phyloP scores from a whole-genome alignment of 1,140 invertebrate genomes.

The Heliconius eleuchia region DNA sequence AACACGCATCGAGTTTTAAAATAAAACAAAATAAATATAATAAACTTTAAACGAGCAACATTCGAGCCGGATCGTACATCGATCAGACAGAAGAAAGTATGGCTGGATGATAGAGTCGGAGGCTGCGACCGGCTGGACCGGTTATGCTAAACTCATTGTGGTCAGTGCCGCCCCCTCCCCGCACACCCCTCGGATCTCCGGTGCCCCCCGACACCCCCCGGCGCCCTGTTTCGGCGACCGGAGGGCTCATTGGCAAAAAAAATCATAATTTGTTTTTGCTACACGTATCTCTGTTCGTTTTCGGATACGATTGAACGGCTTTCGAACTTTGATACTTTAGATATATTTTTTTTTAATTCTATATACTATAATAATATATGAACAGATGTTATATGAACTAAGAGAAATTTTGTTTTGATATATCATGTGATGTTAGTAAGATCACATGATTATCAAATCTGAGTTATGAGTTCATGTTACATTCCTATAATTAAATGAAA shows the following conservation, averaged over 20 bases:
- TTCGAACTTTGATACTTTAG: not conserved
- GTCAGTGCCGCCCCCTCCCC: slow-evolving; percentile 52
- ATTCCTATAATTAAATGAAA: too few species aligned
- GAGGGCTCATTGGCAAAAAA: slow-evolving; percentile 45
- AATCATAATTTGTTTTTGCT: not conserved
- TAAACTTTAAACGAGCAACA: slow-evolving; percentile 15
- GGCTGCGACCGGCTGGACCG: slow-evolving; percentile 67
- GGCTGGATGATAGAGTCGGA: slow-evolving; percentile 65
- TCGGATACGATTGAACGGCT: not conserved
- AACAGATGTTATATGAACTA: too few species aligned
- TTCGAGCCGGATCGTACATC: slow-evolving; percentile 33
- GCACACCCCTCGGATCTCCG: slow-evolving; percentile 27
- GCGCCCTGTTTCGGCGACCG: slow-evolving; percentile 13
- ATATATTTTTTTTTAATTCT: too few species aligned
- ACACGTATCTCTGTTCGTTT: slow-evolving; percentile 1
- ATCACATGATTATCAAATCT: too few species aligned
- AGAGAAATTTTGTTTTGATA: too few species aligned
- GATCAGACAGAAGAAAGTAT: slow-evolving; percentile 69
- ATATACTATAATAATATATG: too few species aligned
- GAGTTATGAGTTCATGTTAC: too few species aligned
- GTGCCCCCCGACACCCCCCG: slow-evolving; percentile 31
- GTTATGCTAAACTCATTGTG: slow-evolving; percentile 73
- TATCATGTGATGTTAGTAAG: too few species aligned
- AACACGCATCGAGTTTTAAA: not conserved
- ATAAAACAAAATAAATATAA: not conserved